phyloP scores from a whole-genome alignment of 1,140 invertebrate species.

The Drosophila mayri region DNA sequence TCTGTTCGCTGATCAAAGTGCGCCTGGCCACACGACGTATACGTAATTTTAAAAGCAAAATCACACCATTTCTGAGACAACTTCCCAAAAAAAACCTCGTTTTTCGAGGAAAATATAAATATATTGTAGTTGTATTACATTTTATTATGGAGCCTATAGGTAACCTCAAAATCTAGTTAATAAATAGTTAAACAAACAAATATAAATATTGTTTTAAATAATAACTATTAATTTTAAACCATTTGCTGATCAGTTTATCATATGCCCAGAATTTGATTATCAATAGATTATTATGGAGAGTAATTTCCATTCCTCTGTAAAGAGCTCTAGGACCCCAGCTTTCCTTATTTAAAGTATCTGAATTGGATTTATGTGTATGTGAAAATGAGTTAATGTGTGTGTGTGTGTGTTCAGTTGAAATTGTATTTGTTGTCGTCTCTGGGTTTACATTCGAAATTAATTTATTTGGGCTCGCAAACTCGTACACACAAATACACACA shows the following conservation, averaged over 20 bases:
- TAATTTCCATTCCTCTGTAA: not conserved
- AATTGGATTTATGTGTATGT: constrained; percentile 14
- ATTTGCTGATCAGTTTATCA: no score
- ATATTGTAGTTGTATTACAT: no score
- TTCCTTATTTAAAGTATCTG: constrained; percentile 2
- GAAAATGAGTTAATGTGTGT: not conserved
- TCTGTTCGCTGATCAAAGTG: constrained; percentile 17
- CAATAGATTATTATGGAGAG: not conserved
- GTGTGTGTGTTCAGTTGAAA: constrained; percentile 53
- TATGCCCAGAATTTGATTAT: not conserved
- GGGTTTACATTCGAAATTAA: constrained; percentile 77
- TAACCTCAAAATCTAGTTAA: not conserved
- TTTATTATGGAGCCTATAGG: not conserved
- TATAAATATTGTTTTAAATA: no score
- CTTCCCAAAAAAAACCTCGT: not conserved
- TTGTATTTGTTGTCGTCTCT: constrained; percentile 69
- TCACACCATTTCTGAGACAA: not conserved
- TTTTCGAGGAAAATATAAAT: not conserved
- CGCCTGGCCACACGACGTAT: constrained; percentile 14
- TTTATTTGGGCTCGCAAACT: constrained; percentile 63
- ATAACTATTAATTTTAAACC: no score
- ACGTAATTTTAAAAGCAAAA: constrained; percentile 8
- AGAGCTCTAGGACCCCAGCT: not conserved
- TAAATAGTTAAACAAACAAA: not conserved
- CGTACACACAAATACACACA: constrained; percentile 12